Conservation (phyloP, 2,888 invertebrate genomes). For the Drosophila paramelanica region DNA sequence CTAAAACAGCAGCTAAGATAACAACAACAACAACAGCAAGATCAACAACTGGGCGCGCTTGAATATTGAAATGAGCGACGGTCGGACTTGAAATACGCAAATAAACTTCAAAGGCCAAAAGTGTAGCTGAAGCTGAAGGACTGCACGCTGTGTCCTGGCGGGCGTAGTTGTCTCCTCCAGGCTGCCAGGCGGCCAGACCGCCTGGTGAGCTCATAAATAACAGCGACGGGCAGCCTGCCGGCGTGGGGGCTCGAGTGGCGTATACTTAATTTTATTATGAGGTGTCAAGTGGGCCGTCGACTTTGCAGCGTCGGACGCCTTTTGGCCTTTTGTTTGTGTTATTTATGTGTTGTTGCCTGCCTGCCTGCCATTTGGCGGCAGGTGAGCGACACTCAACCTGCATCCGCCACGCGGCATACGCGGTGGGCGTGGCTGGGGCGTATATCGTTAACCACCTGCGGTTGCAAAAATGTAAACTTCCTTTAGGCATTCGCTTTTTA, state of each 20-base stretch:
- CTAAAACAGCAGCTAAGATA: conserved; percentile 30
- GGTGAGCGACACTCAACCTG: conserved; percentile 37
- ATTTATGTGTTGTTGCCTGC: conserved; percentile 71
- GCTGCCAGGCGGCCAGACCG: conserved; percentile 25
- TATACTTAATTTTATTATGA: conserved; percentile 83
- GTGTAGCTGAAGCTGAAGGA: conserved; percentile 51
- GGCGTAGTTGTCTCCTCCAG: conserved; percentile 25
- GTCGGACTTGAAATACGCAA: conserved; percentile 76
- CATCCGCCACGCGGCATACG: conserved; percentile 3
- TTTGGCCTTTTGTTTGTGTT: conserved; percentile 69
- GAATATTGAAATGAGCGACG: conserved; percentile 74
- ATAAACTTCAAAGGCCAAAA: conserved; percentile 71
- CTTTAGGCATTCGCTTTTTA: conserved; percentile 81
- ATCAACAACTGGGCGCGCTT: conserved; percentile 50
- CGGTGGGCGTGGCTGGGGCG: conserved; percentile 37
- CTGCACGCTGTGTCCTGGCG: conserved; percentile 60
- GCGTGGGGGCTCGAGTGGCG: conserved; percentile 67
- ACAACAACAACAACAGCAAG: conserved; percentile 26
- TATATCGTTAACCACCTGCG: conserved; percentile 45
- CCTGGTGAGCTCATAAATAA: conserved; percentile 74
- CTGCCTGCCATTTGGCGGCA: conserved; percentile 55
- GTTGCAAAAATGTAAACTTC: conserved; percentile 69
- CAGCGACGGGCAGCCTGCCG: conserved; percentile 23
- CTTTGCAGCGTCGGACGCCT: conserved; percentile 57
- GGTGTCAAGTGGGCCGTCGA: conserved; percentile 82